Conservation (phyloP, 2,113 vertebrate genomes). For the Protobothrops flavoviridis region DNA sequence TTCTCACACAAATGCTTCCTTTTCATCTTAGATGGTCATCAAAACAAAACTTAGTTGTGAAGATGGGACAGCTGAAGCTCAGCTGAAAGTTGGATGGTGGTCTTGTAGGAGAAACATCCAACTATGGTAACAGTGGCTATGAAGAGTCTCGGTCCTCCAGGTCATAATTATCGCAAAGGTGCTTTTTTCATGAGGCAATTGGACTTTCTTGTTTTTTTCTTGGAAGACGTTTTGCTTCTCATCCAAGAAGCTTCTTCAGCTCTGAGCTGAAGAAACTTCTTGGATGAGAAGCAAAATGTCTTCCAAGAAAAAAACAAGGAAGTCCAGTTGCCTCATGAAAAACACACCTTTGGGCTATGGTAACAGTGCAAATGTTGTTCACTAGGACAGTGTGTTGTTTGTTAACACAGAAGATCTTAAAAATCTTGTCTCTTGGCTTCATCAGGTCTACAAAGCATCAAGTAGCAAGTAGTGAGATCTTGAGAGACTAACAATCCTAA, state of each 20-base stretch:
- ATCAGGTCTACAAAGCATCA: not conserved
- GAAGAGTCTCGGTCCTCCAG: no score
- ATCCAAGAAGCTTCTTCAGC: no score
- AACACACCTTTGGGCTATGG: no score
- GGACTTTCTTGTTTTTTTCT: no score
- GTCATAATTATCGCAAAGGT: no score
- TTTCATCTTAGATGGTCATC: not conserved
- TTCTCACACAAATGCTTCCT: conserved; percentile 6
- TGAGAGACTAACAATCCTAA: not conserved
- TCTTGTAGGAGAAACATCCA: not conserved
- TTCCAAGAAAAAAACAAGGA: no score
- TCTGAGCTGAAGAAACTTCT: no score
- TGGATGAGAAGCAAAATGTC: no score
- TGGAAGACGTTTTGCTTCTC: no score
- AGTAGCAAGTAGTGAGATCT: not conserved
- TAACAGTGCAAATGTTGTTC: not conserved
- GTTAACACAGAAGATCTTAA: not conserved
- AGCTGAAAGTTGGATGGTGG: conserved; percentile 4
- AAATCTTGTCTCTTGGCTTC: not conserved
- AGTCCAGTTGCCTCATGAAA: no score
- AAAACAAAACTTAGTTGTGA: not conserved
- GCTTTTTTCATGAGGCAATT: no score
- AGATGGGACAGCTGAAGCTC: not conserved
- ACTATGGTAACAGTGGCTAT: no score
- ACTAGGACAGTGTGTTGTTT: not conserved